Conservation (phyloP, 2,888 invertebrate species). For the Dryadula phaetusa region DNA sequence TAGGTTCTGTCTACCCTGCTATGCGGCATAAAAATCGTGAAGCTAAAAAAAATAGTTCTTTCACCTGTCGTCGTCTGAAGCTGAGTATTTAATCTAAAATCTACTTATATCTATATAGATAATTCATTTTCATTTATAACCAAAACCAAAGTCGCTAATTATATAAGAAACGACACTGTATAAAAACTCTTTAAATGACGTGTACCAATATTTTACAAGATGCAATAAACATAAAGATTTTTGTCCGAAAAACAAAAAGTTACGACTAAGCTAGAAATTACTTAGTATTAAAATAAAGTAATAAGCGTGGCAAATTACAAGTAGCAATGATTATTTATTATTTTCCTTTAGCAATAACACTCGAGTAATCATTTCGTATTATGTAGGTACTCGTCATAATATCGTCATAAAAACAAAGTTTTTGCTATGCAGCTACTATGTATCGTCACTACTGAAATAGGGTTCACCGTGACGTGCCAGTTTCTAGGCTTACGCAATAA, state of each 20-base stretch:
- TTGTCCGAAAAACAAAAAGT: neutral
- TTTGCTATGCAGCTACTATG: conserved; percentile 5
- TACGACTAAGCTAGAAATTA: neutral
- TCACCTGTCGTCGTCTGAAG: too few species aligned
- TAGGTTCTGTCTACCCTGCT: too few species aligned
- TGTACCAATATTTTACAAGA: too few species aligned
- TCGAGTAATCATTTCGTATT: neutral
- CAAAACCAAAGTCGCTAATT: too few species aligned
- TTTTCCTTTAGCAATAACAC: conserved; percentile 6
- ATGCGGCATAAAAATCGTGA: too few species aligned
- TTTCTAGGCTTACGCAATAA: conserved; percentile 21
- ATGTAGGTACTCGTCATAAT: neutral
- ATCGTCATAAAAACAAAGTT: neutral
- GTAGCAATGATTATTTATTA: neutral
- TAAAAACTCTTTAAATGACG: too few species aligned
- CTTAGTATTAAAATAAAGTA: neutral
- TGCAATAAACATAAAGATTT: too few species aligned
- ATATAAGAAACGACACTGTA: too few species aligned
- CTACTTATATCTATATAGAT: too few species aligned
- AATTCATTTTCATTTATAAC: too few species aligned
- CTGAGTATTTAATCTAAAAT: too few species aligned
- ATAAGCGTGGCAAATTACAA: neutral
- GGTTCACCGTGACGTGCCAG: conserved; percentile 17
- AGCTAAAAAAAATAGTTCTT: too few species aligned
- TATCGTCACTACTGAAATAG: conserved; percentile 12